Evolutionary conservation across 2,888 invertebrate genomes (phyloP), one percentile per base, ranked within the genome.

Genomic region (Camptogramma bilineatum): DNA sequence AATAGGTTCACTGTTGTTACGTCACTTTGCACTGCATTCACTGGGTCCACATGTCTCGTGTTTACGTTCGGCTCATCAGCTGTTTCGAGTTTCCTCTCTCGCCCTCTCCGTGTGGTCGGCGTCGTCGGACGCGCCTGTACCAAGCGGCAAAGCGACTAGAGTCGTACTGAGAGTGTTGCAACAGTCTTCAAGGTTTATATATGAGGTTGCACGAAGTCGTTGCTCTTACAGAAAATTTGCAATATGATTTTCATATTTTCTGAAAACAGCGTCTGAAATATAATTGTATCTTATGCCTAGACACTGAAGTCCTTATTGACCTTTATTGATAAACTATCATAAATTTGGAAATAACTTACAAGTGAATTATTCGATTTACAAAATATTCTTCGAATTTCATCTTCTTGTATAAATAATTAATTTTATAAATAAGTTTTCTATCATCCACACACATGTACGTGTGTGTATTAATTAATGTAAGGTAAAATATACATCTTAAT

Each of bases 91-190:
- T 79, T 73, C 72, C 91, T 93, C 93, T 93, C 93, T 93, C 93
- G 91, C 93, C 90, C 91, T 93, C 90, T 93, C 93, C 93, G 92
- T 89, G 84, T 86, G 89, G 89, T 82, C 87, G 91, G 90, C 91
- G 85, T 83, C 86, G 84, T 82, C 64, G 55, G 72, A 85, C 87
- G 88, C 88, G 89, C 91, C 90, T 84, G 90, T 77, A 88, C 92
- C 93, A 88, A 91, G 84, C 93, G 93, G 93, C 93, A 93, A 93
- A 93, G 93, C 93, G 93, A 93, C 93, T 93, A 93, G 93, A 93
- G 93, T 89, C 92, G 89, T 87, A 93, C 93, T 93, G 93, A 93
- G 87, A 81, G 87, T 91, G 89, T 91, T 91, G 90, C 89, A 91
- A 91, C 90, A 81, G 81, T 80, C 84, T 76, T 87, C 88, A 88